phyloP scores from a whole-genome alignment of 2,797 vertebrate genomes.

The Amblyopsis hoosieri region DNA sequence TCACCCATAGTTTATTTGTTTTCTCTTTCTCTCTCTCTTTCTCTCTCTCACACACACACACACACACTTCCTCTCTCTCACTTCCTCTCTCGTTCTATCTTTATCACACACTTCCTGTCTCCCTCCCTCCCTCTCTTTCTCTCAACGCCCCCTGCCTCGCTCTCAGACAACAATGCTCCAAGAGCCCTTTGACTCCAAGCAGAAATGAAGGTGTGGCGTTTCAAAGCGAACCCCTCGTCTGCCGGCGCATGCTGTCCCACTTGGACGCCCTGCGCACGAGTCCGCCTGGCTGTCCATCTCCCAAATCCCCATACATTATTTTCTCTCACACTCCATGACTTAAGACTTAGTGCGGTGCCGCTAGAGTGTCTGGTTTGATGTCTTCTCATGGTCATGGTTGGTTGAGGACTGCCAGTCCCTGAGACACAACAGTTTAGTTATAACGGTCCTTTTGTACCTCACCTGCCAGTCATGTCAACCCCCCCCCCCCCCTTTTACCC shows the following conservation, averaged over 20 bases:
- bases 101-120: too few species aligned
- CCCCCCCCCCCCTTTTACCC: slow-evolving; percentile 36
- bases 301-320: slow-evolving; percentile 39
- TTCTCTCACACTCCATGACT: slow-evolving; percentile 50
- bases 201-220: slow-evolving; percentile 77
- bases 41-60: too few species aligned
- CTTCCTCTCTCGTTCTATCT: background rate
- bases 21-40: slow-evolving; percentile 13
- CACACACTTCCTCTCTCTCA: slow-evolving; percentile 14
- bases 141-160: slow-evolving; percentile 44
- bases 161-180: slow-evolving; percentile 61
- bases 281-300: slow-evolving; percentile 42
- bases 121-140: slow-evolving; percentile 35
- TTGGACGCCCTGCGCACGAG: slow-evolving; percentile 31
- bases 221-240: slow-evolving; percentile 78
- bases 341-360: slow-evolving; percentile 58
- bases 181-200: slow-evolving; percentile 74
- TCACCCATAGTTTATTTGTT: slow-evolving; percentile 27
- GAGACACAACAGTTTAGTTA: slow-evolving; percentile 73
- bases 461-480: slow-evolving; percentile 76
- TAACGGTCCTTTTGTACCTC: slow-evolving; percentile 68
- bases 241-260: slow-evolving; percentile 71
- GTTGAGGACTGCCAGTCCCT: slow-evolving; percentile 68
- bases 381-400: slow-evolving; percentile 69
- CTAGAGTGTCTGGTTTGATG: slow-evolving; percentile 67